These are phyloP conservation scores for Anodontia alba DNA, from an alignment of 2,888 invertebrate genomes.

Conservation along the genomic window DNA sequence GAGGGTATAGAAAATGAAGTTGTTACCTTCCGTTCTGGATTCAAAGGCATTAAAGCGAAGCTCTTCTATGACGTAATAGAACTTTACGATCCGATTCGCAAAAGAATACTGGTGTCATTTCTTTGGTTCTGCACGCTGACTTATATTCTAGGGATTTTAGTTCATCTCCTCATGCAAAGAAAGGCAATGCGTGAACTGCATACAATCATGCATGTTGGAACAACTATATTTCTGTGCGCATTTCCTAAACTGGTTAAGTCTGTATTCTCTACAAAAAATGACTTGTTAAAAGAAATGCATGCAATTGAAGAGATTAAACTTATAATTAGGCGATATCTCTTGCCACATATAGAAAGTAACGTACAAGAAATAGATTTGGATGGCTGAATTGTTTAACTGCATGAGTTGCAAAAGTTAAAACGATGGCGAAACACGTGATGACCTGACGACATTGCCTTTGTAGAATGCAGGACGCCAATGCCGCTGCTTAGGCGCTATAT, in stretches of 20 bases:
- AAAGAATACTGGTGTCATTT: background rate
- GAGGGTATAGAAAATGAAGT: background rate
- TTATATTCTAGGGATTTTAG: background rate
- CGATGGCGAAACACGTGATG: no score
- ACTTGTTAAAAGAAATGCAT: no score
- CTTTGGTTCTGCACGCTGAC: background rate
- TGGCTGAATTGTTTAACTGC: no score
- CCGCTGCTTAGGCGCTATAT: no score
- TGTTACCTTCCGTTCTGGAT: background rate
- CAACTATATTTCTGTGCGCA: conserved; percentile 6
- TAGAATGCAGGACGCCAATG: no score
- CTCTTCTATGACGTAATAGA: background rate
- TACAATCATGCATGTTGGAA: background rate
- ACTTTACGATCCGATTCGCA: background rate
- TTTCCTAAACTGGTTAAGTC: background rate
- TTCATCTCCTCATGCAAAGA: background rate
- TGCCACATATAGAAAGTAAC: no score
- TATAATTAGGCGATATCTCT: no score
- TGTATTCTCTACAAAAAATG: no score
- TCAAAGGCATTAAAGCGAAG: background rate
- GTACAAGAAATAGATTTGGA: no score
- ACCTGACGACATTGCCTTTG: no score
- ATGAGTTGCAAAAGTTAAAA: no score
- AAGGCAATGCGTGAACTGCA: background rate
- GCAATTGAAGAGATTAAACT: no score